Evolutionary conservation across 2,797 vertebrate species (phyloP), one percentile per base, ranked within the genome.

Genomic region (Forpus xanthops): DNA sequence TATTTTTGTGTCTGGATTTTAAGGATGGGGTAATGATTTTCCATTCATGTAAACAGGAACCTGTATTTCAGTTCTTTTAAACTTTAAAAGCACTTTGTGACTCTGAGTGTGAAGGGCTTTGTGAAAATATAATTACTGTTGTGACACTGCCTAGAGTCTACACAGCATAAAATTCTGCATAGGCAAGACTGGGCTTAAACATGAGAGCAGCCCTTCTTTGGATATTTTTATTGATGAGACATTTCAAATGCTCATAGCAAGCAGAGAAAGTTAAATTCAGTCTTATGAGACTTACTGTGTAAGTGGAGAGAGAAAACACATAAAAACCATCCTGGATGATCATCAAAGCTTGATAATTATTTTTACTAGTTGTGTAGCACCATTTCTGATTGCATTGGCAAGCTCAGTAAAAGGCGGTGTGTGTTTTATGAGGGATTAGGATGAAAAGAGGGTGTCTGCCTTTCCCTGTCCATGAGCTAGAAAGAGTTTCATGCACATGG

Each of bases 261-360:
- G 37, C 27, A 86, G 25, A 20, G n/a, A 82, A 89, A 85, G 88
- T 65, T 14, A 58, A 73, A 74, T 77, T 84, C 79, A 58, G 24
- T 85, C 31, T 73, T 30, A 60, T 19, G 25, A 86, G 33, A 37
- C 24, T 68, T 53, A 49, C 52, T 24, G 20, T n/a, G 49, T 58
- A 80, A 81, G 64, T 11, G 31, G 35, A 50, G 83, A 90, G 79
- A 61, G 61, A 94, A 93, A 94, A 67, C 74, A 58, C 37, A 47
- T 78, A 76, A 94, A 92, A 95, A 7, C 6, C 19, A 1, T 30
- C 39, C 50, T 83, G 85, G 67, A 85, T 80, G 39, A 83, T 90
- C 89, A 95, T 96, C 84, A 96, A 92, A 96, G 84, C 85, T 77
- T 20, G 27, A 70, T 85, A 93, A 94, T 87, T 91, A 74, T 85